Evolutionary conservation across 1,140 invertebrate genomes (phyloP).

Genomic region (Ceratosolen solmsi): DNA sequence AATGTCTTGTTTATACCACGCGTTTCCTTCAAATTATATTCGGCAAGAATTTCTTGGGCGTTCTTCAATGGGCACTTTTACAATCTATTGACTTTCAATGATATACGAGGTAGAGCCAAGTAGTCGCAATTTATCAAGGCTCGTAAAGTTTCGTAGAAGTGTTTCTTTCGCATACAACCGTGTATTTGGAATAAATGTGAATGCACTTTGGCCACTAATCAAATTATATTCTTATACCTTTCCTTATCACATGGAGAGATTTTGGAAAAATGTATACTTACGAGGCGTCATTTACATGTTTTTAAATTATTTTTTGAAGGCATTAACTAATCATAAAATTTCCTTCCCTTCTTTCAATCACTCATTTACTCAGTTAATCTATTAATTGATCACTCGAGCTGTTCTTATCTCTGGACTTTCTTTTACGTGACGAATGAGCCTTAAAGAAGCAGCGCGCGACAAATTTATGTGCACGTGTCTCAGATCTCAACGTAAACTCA

Average conservation of each 20-base stretch:
- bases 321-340: too few relatives aligned
- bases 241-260: neutral
- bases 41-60: neutral
- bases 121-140: constrained; percentile 5
- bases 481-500: too few relatives aligned
- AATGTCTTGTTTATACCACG: neutral
- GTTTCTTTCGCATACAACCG: neutral
- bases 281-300: too few relatives aligned
- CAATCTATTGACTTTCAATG: constrained; percentile 15
- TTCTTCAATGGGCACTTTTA: neutral
- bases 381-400: too few relatives aligned
- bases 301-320: too few relatives aligned
- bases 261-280: neutral
- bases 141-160: neutral
- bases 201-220: neutral
- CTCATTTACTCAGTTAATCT: too few relatives aligned
- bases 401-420: too few relatives aligned
- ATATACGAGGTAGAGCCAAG: neutral
- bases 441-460: too few relatives aligned
- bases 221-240: neutral
- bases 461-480: too few relatives aligned
- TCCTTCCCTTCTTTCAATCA: neutral
- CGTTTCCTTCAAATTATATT: too few relatives aligned
- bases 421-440: too few relatives aligned
- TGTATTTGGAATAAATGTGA: neutral